Conservation (phyloP, 2,888 invertebrate genomes). For the Reticulitermes lucifugus region DNA sequence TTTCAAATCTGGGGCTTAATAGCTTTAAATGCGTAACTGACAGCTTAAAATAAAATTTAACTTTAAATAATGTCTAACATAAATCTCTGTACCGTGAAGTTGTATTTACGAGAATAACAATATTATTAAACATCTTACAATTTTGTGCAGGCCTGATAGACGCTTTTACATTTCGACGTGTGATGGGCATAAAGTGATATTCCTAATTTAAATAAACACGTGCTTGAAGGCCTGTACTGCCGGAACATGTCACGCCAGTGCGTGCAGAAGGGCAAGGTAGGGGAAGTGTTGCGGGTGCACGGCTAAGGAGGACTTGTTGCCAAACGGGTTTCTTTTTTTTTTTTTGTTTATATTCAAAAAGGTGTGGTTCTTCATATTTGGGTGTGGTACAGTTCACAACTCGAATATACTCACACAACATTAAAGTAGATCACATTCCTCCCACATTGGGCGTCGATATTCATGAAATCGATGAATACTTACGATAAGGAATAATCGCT, state of each 20-base stretch:
- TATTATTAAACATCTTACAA: too few species aligned
- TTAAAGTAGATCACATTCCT: slow-evolving; percentile 6
- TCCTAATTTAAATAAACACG: too few species aligned
- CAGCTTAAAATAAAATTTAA: too few species aligned
- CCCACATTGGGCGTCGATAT: slow-evolving; percentile 23
- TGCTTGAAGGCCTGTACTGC: not conserved
- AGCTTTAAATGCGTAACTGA: too few species aligned
- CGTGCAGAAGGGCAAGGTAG: not conserved
- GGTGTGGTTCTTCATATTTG: slow-evolving; percentile 1
- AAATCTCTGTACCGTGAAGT: too few species aligned
- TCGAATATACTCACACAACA: not conserved
- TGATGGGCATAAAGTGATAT: too few species aligned
- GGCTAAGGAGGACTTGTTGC: not conserved
- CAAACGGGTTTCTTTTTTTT: not conserved
- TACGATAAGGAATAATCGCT: slow-evolving; percentile 22
- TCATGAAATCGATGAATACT: not conserved
- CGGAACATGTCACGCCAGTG: not conserved
- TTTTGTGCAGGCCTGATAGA: too few species aligned
- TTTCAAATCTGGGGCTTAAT: too few species aligned
- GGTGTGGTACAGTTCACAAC: slow-evolving; percentile 9
- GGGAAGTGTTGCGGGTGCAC: not conserved
- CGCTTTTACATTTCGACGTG: too few species aligned
- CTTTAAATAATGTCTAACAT: too few species aligned
- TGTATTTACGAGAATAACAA: too few species aligned
- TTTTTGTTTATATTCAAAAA: not conserved